Evolutionary conservation across 2,113 vertebrate species (phyloP).

Genomic region (Mormyrus lacerda): DNA sequence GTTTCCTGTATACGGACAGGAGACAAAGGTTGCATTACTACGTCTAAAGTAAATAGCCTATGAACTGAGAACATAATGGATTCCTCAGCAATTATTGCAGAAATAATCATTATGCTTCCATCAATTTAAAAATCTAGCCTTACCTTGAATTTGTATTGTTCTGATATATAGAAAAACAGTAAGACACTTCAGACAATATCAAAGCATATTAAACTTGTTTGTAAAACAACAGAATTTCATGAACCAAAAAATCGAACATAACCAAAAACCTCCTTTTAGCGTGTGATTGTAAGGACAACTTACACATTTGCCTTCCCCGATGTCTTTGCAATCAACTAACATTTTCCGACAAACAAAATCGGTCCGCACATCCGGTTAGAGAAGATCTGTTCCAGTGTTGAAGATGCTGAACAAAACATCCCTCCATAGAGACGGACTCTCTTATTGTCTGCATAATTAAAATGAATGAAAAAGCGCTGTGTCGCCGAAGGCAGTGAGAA

Average conservation of each 20-base stretch:
- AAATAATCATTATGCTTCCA: conserved; percentile 2
- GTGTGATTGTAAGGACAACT: conserved; percentile 22
- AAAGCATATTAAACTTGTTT: conserved; percentile 7
- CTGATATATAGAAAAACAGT: not conserved
- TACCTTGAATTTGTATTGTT: not conserved
- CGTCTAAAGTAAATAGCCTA: conserved; percentile 2
- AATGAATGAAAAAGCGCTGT: not conserved
- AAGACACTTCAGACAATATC: not conserved
- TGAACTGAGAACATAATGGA: not conserved
- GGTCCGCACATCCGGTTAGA: conserved; percentile 34
- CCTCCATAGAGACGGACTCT: conserved; percentile 18
- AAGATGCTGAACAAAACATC: conserved; percentile 26
- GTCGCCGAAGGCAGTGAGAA: not conserved
- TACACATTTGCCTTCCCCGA: conserved; percentile 27
- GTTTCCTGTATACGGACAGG: not conserved
- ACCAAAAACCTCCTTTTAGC: conserved; percentile 1
- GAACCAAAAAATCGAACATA: not conserved
- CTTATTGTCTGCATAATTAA: conserved; percentile 17
- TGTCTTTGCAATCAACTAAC: conserved; percentile 27
- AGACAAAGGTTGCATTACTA: conserved; percentile 18
- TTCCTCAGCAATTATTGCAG: not conserved
- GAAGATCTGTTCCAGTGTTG: conserved; percentile 15
- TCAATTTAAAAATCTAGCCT: not conserved
- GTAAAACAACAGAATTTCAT: not conserved
- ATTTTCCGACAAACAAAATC: conserved; percentile 23